Evolutionary conservation across 2,797 vertebrate species (phyloP), one percentile per base, ranked within the genome.

Genomic region (Pseudomugil gertrudae): DNA sequence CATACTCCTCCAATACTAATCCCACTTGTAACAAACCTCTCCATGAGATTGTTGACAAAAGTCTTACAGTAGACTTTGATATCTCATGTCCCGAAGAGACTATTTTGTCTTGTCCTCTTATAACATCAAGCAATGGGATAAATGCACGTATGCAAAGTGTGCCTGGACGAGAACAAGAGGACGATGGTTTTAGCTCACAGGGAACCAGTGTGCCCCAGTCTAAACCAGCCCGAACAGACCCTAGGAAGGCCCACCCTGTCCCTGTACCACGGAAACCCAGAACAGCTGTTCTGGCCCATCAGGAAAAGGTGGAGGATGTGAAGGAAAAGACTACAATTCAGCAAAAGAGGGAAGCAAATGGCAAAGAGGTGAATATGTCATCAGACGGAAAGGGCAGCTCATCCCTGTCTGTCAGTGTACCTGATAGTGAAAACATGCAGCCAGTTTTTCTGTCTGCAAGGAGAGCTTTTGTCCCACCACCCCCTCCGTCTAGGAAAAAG

Each of bases 221-320:
- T 57, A 71, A 61, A 70, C 47, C 40, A 14, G 43, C 62, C 38
- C 74, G 72, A 54, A 60, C 61, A 26, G 50, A 63, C 40, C 50
- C 14, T 72, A 89, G 78, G 72, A 96, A 95, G 72, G 89, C 84
- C 50, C 78, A 89, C 85, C 96, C 95, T 66, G 15, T 91, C 69
- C 95, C 93, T 57, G 90, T 94, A 63, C 95, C 93, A 66, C 92
- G 91, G 82, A 96, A 95, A 84, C 87, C 88, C 48, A 89, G 76
- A n/a, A 67, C 74, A 72, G 64, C 88, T 1, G 80, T 76, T 54
- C 84, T 94, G 0, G 69, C 87, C 55, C 78, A 80, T 38, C 95
- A 97, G 85, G 94, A 95, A 86, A 93, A 92, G 81, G 65, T 94
- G 66, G 95, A 95, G 71, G 71, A 72, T 19, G 63, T 61, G 10